These are phyloP conservation scores for Kobus ellipsiprymnus DNA, from an alignment of 2,113 vertebrate genomes.

Conservation along the genomic window DNA sequence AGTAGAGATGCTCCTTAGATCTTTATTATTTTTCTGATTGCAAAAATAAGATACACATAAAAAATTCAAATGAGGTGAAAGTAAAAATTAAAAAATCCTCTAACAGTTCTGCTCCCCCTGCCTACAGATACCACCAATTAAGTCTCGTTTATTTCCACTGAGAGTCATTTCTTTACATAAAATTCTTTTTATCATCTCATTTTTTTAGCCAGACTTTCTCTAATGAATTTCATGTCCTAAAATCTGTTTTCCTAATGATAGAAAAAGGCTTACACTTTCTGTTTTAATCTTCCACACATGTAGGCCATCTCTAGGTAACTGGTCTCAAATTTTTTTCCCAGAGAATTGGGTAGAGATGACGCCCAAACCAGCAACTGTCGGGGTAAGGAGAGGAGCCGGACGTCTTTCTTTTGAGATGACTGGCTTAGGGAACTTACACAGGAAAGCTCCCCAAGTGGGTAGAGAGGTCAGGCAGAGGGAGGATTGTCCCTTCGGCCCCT, in stretches of 20 bases:
- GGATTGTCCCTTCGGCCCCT: neutral
- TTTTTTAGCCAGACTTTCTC: neutral
- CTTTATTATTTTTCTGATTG: neutral
- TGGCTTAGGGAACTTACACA: neutral
- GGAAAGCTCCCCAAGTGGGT: neutral
- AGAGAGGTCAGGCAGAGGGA: neutral
- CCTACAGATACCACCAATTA: neutral
- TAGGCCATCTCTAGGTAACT: neutral
- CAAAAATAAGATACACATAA: neutral
- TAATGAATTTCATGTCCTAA: neutral
- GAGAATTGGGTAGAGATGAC: neutral
- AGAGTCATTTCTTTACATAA: neutral
- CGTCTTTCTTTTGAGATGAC: neutral
- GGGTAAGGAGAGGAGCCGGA: neutral
- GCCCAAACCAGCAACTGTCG: neutral
- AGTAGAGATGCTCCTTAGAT: neutral
- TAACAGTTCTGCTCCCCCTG: neutral
- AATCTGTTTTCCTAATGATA: neutral
- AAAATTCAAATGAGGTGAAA: constrained; percentile 8
- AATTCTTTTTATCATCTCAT: neutral
- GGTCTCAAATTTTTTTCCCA: neutral
- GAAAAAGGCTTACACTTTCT: neutral
- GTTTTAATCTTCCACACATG: neutral
- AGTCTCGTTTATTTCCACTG: neutral
- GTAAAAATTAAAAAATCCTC: neutral